A percentile compares a stretch with the other conserved stretches of the same genome.
Conservation (phyloP, 2,113 vertebrate species). For the Pontoporia blainvillei region DNA sequence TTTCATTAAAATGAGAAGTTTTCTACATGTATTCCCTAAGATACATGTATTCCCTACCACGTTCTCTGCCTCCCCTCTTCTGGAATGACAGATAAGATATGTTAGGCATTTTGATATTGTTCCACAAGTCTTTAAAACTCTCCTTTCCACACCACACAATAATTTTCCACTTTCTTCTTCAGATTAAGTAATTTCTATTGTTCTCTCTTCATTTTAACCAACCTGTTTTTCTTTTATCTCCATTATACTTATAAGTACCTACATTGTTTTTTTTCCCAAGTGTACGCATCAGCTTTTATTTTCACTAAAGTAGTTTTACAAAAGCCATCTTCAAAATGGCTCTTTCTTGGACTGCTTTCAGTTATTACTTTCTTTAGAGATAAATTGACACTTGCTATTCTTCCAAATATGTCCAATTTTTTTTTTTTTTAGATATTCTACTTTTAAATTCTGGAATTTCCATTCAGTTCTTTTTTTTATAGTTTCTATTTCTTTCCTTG, state of each 20-base stretch:
- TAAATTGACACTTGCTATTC: neutral
- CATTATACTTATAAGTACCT: neutral
- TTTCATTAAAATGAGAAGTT: neutral
- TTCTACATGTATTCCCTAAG: neutral
- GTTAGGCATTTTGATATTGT: neutral
- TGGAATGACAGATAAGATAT: neutral
- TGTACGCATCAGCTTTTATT: neutral
- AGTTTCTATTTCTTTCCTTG: neutral
- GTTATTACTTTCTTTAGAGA: neutral
- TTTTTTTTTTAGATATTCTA: neutral
- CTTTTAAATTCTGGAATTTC: neutral
- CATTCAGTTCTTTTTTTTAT: neutral
- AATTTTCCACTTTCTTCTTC: neutral
- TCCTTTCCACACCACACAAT: neutral
- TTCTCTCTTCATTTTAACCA: neutral
- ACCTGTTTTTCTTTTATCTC: neutral
- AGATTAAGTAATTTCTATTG: neutral
- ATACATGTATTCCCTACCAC: neutral
- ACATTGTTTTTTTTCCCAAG: neutral
- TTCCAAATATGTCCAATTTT: neutral
- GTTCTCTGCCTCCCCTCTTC: neutral
- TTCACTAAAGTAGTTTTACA: neutral
- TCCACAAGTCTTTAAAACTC: neutral
- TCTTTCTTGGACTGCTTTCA: neutral
- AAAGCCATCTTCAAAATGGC: neutral